Conservation (phyloP, 2,113 vertebrate genomes). For the Tragulus kanchil region DNA sequence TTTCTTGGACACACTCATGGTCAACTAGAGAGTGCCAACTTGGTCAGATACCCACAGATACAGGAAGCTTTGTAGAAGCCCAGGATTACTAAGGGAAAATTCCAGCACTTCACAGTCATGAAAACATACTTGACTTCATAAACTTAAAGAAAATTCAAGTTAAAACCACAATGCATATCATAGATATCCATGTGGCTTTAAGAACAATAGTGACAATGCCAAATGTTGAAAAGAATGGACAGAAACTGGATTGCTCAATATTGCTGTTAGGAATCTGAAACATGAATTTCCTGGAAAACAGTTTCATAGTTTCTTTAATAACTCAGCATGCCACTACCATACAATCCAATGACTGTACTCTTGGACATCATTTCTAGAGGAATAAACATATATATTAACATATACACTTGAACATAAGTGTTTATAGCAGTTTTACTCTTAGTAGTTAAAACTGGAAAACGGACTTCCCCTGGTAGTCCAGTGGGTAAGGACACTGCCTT, state of each 20-base stretch:
- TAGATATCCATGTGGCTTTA: neutral
- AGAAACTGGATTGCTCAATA: neutral
- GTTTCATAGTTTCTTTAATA: neutral
- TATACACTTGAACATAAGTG: neutral
- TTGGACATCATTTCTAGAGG: neutral
- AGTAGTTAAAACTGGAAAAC: neutral
- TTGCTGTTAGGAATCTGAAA: neutral
- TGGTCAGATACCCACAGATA: neutral
- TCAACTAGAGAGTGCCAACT: neutral
- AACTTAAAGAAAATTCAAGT: neutral
- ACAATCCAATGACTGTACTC: neutral
- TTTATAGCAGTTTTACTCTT: neutral
- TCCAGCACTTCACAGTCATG: fast-evolving
- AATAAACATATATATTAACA: neutral
- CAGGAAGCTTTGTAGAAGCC: neutral
- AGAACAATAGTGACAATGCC: neutral
- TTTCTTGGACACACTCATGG: neutral
- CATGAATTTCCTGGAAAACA: neutral
- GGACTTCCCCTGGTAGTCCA: no score
- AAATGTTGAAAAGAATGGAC: neutral
- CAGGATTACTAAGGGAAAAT: neutral
- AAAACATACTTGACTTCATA: neutral
- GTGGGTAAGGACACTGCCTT: no score
- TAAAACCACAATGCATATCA: neutral
- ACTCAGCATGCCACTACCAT: neutral